Conservation (phyloP, 2,797 vertebrate species). For the Podarcis siculus region DNA sequence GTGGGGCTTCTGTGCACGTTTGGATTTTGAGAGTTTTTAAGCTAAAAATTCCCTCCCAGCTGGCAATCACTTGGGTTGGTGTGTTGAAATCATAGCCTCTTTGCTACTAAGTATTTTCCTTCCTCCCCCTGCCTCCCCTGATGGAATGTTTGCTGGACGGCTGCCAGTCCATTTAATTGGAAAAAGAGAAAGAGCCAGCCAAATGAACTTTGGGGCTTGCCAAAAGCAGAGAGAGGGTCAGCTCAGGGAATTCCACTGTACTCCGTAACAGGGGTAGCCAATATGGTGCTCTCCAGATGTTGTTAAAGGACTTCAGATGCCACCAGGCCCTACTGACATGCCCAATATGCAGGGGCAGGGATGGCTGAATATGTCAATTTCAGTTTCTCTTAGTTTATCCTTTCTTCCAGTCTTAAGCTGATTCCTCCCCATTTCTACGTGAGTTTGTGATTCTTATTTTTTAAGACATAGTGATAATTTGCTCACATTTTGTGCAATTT, state of each 20-base stretch:
- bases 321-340: too few relatives aligned
- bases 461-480: too few relatives aligned
- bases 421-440: too few relatives aligned
- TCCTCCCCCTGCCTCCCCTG: conserved; percentile 24
- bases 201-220: conserved; percentile 47
- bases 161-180: conserved; percentile 57
- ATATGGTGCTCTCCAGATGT: too few relatives aligned
- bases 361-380: too few relatives aligned
- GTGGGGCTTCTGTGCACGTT: background rate
- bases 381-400: too few relatives aligned
- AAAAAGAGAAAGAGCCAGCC: conserved; percentile 1
- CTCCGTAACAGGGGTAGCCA: background rate
- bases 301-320: too few relatives aligned
- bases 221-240: conserved; percentile 50
- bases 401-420: too few relatives aligned
- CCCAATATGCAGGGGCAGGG: too few relatives aligned
- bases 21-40: conserved; percentile 11
- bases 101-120: conserved; percentile 40
- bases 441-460: too few relatives aligned
- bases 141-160: conserved; percentile 16
- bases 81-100: conserved; percentile 15
- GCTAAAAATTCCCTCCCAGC: conserved; percentile 33
- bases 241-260: conserved; percentile 45
- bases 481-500: too few relatives aligned
- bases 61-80: conserved; percentile 42